Evolutionary conservation across 1,140 invertebrate species (phyloP).

Genomic region (Rhagoletis pomonella): DNA sequence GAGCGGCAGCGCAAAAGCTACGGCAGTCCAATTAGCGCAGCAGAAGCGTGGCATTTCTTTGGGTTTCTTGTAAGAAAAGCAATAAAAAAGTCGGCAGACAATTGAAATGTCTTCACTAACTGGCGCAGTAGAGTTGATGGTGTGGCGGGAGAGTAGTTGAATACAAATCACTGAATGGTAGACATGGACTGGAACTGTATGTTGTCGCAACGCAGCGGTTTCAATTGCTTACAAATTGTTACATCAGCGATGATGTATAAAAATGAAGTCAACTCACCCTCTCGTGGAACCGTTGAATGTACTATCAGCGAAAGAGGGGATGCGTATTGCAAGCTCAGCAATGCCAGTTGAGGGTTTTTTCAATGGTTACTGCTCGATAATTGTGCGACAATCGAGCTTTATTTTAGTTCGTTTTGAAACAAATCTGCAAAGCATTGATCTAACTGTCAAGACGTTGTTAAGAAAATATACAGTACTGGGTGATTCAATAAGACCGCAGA

Average conservation of each 20-base stretch:
- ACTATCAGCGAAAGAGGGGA: background rate
- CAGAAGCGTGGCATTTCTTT: constrained; percentile 51
- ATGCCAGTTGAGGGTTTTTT: constrained; percentile 55
- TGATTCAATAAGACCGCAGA: too few species aligned
- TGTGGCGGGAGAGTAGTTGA: constrained; percentile 50
- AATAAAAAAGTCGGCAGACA: constrained; percentile 73
- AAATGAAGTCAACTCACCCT: constrained; percentile 7
- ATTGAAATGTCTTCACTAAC: constrained; percentile 65
- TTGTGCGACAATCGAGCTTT: background rate
- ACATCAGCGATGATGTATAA: constrained; percentile 65
- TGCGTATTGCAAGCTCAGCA: background rate
- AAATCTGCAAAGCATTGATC: background rate
- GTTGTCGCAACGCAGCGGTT: constrained; percentile 40
- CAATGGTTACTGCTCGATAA: constrained; percentile 1
- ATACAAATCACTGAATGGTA: constrained; percentile 32
- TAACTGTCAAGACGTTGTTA: background rate
- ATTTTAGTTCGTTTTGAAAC: background rate
- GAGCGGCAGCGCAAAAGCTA: background rate
- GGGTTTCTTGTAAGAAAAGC: constrained; percentile 58
- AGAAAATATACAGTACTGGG: background rate
- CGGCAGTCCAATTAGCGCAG: constrained; percentile 55
- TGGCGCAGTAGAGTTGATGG: background rate
- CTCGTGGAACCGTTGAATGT: background rate
- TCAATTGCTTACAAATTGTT: constrained; percentile 72
- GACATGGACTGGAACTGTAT: constrained; percentile 3